A percentile compares a stretch with the other conserved stretches of the same genome.
phyloP scores from a whole-genome alignment of 2,888 invertebrate genomes.

The Hipparchia semele region DNA sequence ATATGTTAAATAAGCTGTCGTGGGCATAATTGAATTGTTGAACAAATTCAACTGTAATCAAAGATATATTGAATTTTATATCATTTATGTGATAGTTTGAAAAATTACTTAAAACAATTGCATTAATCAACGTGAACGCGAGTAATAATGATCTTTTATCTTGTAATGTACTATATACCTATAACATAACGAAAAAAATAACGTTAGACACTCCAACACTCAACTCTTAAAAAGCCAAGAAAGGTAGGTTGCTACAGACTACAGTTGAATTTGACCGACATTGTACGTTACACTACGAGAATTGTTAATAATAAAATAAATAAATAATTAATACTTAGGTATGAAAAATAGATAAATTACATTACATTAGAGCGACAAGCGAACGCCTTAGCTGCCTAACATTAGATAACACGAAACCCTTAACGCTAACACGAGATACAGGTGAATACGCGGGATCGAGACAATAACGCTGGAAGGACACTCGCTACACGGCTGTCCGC shows the following conservation, averaged over 20 bases:
- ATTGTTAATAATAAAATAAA: constrained; percentile 38
- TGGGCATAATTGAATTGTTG: constrained; percentile 10
- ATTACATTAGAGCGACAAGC: constrained; percentile 65
- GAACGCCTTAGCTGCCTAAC: constrained; percentile 74
- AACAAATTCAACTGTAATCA: constrained; percentile 11
- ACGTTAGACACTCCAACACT: not conserved
- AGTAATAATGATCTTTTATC: too few species aligned
- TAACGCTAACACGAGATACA: constrained; percentile 72
- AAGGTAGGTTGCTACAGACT: too few species aligned
- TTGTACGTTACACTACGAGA: constrained; percentile 29
- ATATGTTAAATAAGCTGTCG: constrained; percentile 26
- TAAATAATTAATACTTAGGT: constrained; percentile 46
- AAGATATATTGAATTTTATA: not conserved
- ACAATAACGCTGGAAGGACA: constrained; percentile 19
- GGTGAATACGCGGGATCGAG: constrained; percentile 42
- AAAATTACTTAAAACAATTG: not conserved
- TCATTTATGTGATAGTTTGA: not conserved
- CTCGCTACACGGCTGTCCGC: not conserved
- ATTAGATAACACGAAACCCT: constrained; percentile 80
- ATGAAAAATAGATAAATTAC: constrained; percentile 50
- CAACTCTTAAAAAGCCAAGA: not conserved
- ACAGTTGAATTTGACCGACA: constrained; percentile 37
- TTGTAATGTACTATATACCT: too few species aligned
- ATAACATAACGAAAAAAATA: not conserved
- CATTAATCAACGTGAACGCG: too few species aligned